A percentile compares a stretch with the other conserved stretches of the same genome.
Conservation (phyloP, 2,888 invertebrate genomes). For the Lycia hirtaria region DNA sequence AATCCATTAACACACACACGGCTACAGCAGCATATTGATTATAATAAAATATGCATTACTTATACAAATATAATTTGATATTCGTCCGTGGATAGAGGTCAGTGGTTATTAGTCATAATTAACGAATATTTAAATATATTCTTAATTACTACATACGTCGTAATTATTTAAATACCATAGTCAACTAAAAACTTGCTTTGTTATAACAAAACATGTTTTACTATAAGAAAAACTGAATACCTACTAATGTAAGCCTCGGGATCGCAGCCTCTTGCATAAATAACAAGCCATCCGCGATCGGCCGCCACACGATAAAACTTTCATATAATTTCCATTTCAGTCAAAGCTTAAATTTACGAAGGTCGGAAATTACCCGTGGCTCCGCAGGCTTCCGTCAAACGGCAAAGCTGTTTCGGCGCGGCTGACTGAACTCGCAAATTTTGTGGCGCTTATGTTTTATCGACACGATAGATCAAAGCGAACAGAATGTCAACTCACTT, state of each 20-base stretch:
- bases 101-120: background rate
- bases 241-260: constrained; percentile 33
- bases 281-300: constrained; percentile 32
- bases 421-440: constrained; percentile 39
- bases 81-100: too few relatives aligned
- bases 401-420: constrained; percentile 36
- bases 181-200: background rate
- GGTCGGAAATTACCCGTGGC: constrained; percentile 38
- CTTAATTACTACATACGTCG: background rate
- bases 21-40: too few relatives aligned
- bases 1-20: too few relatives aligned
- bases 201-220: background rate
- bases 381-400: constrained; percentile 41
- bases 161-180: background rate
- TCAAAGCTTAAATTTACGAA: constrained; percentile 40
- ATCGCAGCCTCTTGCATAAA: constrained; percentile 28
- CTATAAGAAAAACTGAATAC: background rate
- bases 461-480: constrained; percentile 35
- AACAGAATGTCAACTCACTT: constrained; percentile 76
- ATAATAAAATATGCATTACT: too few relatives aligned
- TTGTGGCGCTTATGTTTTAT: constrained; percentile 36
- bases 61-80: too few relatives aligned
- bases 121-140: background rate
- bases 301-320: constrained; percentile 38
- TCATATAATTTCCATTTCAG: constrained; percentile 40